Evolutionary conservation across 2,797 vertebrate genomes (phyloP), one percentile per base, ranked within the genome.

Genomic region (Galaxias olidus): DNA sequence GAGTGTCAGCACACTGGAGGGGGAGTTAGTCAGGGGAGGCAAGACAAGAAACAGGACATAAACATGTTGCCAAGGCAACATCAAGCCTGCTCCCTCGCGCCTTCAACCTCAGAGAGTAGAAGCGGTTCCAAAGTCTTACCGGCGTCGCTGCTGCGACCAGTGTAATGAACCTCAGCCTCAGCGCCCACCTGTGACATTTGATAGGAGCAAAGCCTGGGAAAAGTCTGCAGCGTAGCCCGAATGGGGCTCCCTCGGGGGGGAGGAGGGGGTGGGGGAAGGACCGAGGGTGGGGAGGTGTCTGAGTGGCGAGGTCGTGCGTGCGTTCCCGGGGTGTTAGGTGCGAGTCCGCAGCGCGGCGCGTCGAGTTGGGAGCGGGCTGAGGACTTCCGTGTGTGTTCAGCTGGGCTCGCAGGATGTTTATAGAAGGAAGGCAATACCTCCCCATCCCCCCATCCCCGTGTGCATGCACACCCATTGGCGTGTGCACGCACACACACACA

Each of bases 341-440:
- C 47, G 17, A 44, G 68, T 62, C 58, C 56, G 41, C 63, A 19
- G 66, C 50, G 56, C 55, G 0, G 58, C 58, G 57, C 62, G 69
- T 44, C 20, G 61, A 73, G 75, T 71, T 59, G 41, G 50, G 69
- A 73, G 77, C 73, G 84, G 84, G 76, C 75, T 61, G 63, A 72
- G 74, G 82, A 71, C 60, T 68, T 68, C 15, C n/a, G 61, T 90
- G 82, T 86, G 72, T 86, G 72, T 86, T 88, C 82, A 91, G 87
- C 84, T 91, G 88, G 79, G 78, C 75, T 64, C 70, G 72, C 78
- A 89, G 81, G 84, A 87, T 87, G 82, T 91, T 91, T 90, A 86
- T 85, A 75, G 74, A 81, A 86, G 71, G 63, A 68, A 87, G 84
- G 78, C 62, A 53, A 80, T 77, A 71, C 78, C 78, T 59, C 30